Evolutionary conservation across 2,888 invertebrate species (phyloP).

Genomic region (Formica aserva): DNA sequence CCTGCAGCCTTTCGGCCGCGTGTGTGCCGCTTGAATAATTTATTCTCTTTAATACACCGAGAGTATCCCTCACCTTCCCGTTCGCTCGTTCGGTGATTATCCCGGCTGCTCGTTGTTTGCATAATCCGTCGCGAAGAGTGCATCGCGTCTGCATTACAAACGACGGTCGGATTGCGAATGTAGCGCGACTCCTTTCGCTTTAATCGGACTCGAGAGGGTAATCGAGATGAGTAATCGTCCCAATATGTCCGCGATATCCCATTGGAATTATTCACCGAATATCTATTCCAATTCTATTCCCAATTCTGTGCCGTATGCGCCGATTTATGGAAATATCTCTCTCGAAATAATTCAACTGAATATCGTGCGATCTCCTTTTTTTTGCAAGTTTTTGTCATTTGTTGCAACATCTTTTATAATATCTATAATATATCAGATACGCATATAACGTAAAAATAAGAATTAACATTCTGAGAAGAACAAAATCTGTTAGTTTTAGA

Average conservation of each 20-base stretch:
- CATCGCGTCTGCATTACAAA: constrained; percentile 38
- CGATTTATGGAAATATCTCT: not conserved
- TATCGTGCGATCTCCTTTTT: too few relatives aligned
- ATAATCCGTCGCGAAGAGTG: constrained; percentile 39
- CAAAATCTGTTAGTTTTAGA: not conserved
- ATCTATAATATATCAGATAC: not conserved
- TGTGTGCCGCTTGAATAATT: constrained; percentile 27
- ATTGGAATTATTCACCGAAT: constrained; percentile 8
- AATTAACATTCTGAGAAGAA: not conserved
- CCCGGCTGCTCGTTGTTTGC: constrained; percentile 35
- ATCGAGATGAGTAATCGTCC: constrained; percentile 5
- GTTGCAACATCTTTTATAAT: not conserved
- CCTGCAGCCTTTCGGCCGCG: not conserved
- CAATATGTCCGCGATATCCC: not conserved
- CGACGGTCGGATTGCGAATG: not conserved
- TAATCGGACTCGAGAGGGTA: constrained; percentile 2
- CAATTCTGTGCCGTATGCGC: not conserved
- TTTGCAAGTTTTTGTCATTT: not conserved
- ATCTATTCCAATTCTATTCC: not conserved
- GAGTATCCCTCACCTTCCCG: not conserved
- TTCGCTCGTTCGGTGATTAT: constrained; percentile 33
- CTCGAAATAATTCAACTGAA: not conserved
- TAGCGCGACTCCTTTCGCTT: not conserved
- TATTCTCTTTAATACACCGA: constrained; percentile 40
- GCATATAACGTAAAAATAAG: not conserved